These are phyloP conservation scores for Cactoblastis cactorum DNA, from an alignment of 2,888 invertebrate species.

Conservation along the genomic window DNA sequence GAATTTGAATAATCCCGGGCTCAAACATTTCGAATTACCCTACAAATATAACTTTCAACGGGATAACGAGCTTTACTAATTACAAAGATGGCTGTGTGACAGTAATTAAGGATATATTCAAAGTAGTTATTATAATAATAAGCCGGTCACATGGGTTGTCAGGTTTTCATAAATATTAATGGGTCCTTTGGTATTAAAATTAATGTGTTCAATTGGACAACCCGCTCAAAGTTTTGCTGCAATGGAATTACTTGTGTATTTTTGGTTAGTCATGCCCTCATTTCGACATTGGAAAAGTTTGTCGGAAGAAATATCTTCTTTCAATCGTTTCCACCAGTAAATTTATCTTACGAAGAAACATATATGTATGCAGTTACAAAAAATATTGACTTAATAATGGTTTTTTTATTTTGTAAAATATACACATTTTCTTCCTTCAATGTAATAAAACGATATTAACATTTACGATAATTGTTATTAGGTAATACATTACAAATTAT, in stretches of 20 bases:
- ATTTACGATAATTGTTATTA: too few species aligned
- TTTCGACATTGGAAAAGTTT: not conserved
- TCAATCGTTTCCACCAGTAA: not conserved
- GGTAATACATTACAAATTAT: too few species aligned
- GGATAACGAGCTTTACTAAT: not conserved
- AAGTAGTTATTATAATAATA: slow-evolving; percentile 13
- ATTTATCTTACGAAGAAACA: too few species aligned
- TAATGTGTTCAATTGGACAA: slow-evolving; percentile 60
- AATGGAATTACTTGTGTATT: not conserved
- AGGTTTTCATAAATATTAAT: slow-evolving; percentile 61
- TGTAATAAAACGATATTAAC: too few species aligned
- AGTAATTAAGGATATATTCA: slow-evolving; percentile 21
- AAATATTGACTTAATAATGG: too few species aligned
- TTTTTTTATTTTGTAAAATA: too few species aligned
- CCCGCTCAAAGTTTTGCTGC: not conserved
- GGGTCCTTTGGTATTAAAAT: slow-evolving; percentile 62
- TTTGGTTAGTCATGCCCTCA: slow-evolving; percentile 9
- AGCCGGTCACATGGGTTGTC: slow-evolving; percentile 12
- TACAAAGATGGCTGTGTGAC: slow-evolving; percentile 24
- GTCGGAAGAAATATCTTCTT: not conserved
- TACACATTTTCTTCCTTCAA: too few species aligned
- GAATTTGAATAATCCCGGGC: not conserved
- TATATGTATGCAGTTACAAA: too few species aligned
- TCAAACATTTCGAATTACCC: not conserved
- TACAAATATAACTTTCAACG: too few species aligned